Evolutionary conservation across 2,797 vertebrate genomes (phyloP).

Genomic region (Anabas testudineus): DNA sequence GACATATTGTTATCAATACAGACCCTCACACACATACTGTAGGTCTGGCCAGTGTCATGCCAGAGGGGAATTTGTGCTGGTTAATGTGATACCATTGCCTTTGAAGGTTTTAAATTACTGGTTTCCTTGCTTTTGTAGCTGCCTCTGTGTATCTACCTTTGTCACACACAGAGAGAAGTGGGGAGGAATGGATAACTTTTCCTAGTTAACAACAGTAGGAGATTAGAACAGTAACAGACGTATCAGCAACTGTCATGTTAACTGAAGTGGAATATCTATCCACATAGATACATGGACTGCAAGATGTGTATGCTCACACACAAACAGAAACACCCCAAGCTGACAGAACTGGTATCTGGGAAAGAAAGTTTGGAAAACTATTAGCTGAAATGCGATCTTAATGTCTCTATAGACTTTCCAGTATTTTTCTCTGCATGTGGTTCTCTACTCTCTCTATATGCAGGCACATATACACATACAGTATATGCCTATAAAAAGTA

Average conservation of each 20-base stretch:
- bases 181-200: conserved; percentile 30
- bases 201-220: conserved; percentile 43
- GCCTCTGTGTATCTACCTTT: not conserved
- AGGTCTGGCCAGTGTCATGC: no score
- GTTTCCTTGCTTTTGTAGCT: not conserved
- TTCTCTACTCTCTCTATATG: not conserved
- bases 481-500: no score
- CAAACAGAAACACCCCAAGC: not conserved
- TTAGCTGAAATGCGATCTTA: conserved; percentile 61
- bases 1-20: not conserved
- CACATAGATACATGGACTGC: conserved; percentile 25
- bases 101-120: not conserved
- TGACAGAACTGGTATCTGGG: conserved; percentile 29
- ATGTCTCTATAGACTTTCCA: conserved; percentile 46
- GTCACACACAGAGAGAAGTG: no score
- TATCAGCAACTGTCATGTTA: conserved; percentile 55
- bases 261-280: conserved; percentile 52
- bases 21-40: no score
- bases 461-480: not conserved
- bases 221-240: conserved; percentile 52
- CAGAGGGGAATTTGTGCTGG: not conserved
- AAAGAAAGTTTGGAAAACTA: conserved; percentile 62
- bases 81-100: not conserved
- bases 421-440: conserved; percentile 36
- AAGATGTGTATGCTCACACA: not conserved